Conservation (phyloP, 2,888 invertebrate genomes). For the Torymus aiolomorphi region DNA sequence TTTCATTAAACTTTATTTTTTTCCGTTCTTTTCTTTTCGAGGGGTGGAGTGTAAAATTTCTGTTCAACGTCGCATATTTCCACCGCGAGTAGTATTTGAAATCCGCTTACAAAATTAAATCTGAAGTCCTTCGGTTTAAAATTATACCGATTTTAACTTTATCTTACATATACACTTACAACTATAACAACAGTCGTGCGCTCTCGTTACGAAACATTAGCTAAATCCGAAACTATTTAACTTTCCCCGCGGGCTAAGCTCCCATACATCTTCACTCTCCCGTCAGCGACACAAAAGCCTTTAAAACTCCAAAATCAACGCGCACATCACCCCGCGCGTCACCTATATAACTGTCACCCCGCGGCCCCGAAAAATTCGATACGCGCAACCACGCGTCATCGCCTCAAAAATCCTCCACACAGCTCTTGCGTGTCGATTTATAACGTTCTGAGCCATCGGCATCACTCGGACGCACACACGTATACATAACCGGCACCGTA, state of each 20-base stretch:
- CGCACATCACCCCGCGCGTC: no score
- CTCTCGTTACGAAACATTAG: no score
- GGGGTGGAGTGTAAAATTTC: no score
- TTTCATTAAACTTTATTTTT: conserved; percentile 1
- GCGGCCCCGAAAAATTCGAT: conserved; percentile 6
- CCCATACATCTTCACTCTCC: not conserved
- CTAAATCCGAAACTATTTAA: no score
- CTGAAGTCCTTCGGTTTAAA: no score
- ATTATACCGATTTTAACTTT: no score
- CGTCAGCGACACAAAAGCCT: not conserved
- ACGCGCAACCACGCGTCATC: not conserved
- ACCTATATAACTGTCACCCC: not conserved
- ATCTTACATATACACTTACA: no score
- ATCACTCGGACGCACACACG: not conserved
- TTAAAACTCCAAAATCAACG: not conserved
- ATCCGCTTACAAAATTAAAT: no score
- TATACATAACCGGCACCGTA: not conserved
- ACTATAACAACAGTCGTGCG: no score
- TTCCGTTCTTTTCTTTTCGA: not conserved
- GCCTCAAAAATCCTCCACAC: not conserved
- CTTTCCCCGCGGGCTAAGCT: no score
- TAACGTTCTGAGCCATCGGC: conserved; percentile 5
- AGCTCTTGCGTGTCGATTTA: conserved; percentile 15
- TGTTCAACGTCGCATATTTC: no score
- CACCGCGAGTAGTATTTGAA: no score